Base-by-base conservation (phyloP, 2,113 vertebrate genomes). In the Thamnaconus septentrionalis region DNA sequence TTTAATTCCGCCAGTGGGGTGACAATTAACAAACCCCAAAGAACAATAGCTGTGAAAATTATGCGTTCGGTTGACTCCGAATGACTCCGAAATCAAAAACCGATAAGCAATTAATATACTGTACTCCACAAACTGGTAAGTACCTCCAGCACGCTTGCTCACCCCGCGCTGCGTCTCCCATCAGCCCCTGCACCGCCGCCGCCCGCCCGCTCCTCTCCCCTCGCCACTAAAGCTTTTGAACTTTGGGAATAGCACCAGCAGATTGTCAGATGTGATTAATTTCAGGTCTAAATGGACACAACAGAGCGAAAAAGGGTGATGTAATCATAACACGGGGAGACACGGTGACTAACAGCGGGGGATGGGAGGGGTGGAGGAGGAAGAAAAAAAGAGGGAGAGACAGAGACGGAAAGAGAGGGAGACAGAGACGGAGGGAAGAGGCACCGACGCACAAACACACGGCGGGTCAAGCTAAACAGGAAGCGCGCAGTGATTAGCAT, bases 401-500 rank as follows among this genome's bases (percentile, higher is more conserved):
- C 57, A 47, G 72, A 79, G 53, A 79, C 52, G 74, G 75, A 48
- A 62, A 47, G 52, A 60, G 60, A 76, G 67, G 57, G 31, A 49
- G 8, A 61, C 62, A 47, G 52, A 60, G 60, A 76, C 66, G 57
- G 31, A 49, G 8, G 59, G 60, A 59, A 4, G 12, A 59, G 68
- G 61, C 61, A 58, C 60, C 66, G 39, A 85, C 77, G 82, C 81
- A 89, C 89, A 92, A 90, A 90, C 80, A 92, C 77, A 87, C 78
- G 84, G 89, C 79, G 77, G 90, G 78, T 87, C 81, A 90, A 91
- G 86, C 93, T 94, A 94, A 96, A 94, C 91, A 94, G 93, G 93
- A 96, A 96, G 92, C 87, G 83, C 75, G 77, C 73, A 47, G 93
- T 93, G 89, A 95, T 94, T 94, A 96, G 90, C 91, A 94, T 93